Conservation (phyloP, 2,888 invertebrate species). For the Eristalis tenax region DNA sequence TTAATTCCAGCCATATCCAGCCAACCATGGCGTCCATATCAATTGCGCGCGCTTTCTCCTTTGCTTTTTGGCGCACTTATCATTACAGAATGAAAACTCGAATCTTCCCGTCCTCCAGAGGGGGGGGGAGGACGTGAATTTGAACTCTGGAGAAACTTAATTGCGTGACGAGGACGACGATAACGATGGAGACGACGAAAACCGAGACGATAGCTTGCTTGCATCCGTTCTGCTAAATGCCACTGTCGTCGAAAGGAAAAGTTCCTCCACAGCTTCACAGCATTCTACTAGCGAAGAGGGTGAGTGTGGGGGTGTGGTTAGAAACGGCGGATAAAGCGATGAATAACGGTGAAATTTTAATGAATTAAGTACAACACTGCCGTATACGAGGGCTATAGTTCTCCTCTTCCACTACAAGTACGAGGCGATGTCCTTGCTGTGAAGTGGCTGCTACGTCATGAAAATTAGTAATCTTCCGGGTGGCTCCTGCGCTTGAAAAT, state of each 20-base stretch:
- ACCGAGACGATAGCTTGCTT: neutral
- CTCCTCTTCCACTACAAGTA: neutral
- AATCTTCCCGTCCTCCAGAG: neutral
- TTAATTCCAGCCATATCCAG: constrained; percentile 24
- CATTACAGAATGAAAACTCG: constrained; percentile 11
- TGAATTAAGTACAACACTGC: constrained; percentile 54
- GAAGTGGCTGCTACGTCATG: constrained; percentile 25
- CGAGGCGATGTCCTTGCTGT: constrained; percentile 44
- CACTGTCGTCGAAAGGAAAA: constrained; percentile 39
- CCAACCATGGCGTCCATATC: constrained; percentile 3
- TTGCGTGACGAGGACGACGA: constrained; percentile 36
- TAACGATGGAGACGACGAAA: constrained; percentile 7
- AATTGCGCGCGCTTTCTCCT: constrained; percentile 56
- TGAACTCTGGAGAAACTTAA: constrained; percentile 64
- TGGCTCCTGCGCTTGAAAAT: neutral
- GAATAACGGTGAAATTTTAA: constrained; percentile 33
- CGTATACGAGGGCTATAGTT: constrained; percentile 52
- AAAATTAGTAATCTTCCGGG: constrained; percentile 42
- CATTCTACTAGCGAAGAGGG: neutral
- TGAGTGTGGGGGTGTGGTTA: neutral
- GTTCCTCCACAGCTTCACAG: constrained; percentile 25
- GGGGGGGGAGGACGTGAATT: constrained; percentile 2
- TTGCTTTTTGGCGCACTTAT: constrained; percentile 21
- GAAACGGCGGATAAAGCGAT: neutral
- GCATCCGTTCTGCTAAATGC: constrained; percentile 3